These are phyloP conservation scores for Sialis fuliginosa DNA, from an alignment of 2,888 invertebrate species.

Conservation along the genomic window DNA sequence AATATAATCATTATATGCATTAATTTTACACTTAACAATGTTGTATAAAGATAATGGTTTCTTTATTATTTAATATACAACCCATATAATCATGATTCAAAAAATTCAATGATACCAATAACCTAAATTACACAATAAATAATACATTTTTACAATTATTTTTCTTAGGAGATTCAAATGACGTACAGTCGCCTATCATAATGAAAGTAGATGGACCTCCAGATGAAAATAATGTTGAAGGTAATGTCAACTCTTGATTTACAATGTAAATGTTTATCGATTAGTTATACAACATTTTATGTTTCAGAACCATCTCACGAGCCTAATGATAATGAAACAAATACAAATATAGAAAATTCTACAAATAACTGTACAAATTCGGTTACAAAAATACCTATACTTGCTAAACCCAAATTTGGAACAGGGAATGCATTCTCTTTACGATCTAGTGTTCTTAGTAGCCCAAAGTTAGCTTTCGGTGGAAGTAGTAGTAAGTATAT, in stretches of 20 bases:
- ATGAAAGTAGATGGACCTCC: constrained; percentile 21
- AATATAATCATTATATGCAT: background rate
- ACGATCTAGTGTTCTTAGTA: constrained; percentile 8
- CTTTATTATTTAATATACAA: background rate
- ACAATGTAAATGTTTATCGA: too few species aligned
- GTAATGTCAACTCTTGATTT: background rate
- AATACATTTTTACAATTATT: background rate
- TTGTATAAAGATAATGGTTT: background rate
- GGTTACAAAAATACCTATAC: constrained; percentile 5
- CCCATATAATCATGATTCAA: background rate
- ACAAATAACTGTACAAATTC: constrained; percentile 3
- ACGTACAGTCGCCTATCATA: constrained; percentile 18
- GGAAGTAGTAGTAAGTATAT: constrained; percentile 1
- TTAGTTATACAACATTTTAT: too few species aligned
- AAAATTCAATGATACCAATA: background rate
- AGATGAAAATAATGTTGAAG: constrained; percentile 13
- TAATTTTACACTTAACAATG: too few species aligned
- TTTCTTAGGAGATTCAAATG: constrained; percentile 10
- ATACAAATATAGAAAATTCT: background rate
- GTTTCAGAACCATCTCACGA: background rate
- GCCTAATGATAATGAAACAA: background rate
- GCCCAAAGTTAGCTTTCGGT: constrained; percentile 5
- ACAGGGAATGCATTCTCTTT: constrained; percentile 14
- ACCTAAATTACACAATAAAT: too few species aligned
- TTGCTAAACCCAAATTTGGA: constrained; percentile 7